Base-by-base conservation (phyloP, 2,113 vertebrate genomes). In the Peucedramus taeniatus region DNA sequence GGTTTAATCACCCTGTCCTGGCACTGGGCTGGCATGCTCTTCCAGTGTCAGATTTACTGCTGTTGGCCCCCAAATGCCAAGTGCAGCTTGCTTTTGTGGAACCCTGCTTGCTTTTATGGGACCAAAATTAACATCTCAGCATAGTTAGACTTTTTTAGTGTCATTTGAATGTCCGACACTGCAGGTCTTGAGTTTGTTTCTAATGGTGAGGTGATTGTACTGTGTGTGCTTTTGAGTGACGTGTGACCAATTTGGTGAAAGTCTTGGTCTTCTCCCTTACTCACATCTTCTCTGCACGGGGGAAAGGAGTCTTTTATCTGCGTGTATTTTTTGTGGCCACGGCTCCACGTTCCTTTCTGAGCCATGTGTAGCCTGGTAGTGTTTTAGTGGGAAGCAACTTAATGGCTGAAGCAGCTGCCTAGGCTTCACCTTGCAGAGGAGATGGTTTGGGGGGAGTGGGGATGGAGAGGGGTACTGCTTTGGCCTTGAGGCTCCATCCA, bases 261-360 rank as follows among this genome's bases (percentile, higher is more conserved):
- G 30, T 44, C 78, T 61, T 78, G 44, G 39, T 74, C 35, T 30
- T 72, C 17, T 65, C 15, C 57, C 61, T 77, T 61, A 11, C 39
- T 50, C 24, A 30, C 53, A 35, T 39, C 21, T 17, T 80, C 39
- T 72, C 53, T 80, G 49, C 1, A 3, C 13, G 14, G 7, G 15
- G 5, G 6, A 22, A 42, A 20, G 7, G 23, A 60, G 6, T 65
- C 24, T 59, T 40, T 65, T 61, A 24, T 42, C 45, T 44, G 6
- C 21, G 6, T 69, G 6, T 30, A 3, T 20, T 82, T 80, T 88
- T 49, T 39, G 40, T 31, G 45, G 21, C 50, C 10, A 9, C 33
- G 17, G 18, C 56, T 78, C 56, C 4, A 1, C 0, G 0, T 47
- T 61, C 18, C 28, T 66, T 54, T 23, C 20, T 42, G 45, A 50